Evolutionary conservation across 2,888 invertebrate species (phyloP).

Genomic region (Xanthia icteritia): DNA sequence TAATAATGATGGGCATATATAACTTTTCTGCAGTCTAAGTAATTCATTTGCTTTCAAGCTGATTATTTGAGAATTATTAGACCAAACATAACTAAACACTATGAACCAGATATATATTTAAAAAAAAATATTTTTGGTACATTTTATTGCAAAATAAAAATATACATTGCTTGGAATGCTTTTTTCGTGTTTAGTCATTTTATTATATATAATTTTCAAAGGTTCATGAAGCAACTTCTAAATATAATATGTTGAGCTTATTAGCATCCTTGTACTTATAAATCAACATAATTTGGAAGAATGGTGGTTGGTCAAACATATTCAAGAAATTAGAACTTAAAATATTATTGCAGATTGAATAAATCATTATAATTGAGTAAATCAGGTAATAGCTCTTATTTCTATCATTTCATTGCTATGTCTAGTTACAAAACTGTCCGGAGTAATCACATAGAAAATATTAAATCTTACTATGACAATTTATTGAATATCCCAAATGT

Average conservation of each 20-base stretch:
- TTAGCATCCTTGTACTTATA: background rate
- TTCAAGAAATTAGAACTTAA: slow-evolving; percentile 15
- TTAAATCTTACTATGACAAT: slow-evolving; percentile 46
- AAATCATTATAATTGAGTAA: slow-evolving; percentile 25
- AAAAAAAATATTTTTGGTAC: slow-evolving; percentile 60
- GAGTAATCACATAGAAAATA: slow-evolving; percentile 58
- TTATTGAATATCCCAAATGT: slow-evolving; percentile 50
- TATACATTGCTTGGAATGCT: slow-evolving; percentile 66
- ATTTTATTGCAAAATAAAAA: slow-evolving; percentile 61
- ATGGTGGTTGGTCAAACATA: slow-evolving; percentile 17
- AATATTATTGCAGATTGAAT: slow-evolving; percentile 32
- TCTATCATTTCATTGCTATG: slow-evolving; percentile 44
- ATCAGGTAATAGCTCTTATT: slow-evolving; percentile 48
- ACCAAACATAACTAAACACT: slow-evolving; percentile 47
- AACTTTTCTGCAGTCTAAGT: slow-evolving; percentile 37
- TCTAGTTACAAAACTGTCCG: slow-evolving; percentile 64
- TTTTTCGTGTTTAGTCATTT: slow-evolving; percentile 54
- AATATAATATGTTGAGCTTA: slow-evolving; percentile 38
- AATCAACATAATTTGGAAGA: slow-evolving; percentile 11
- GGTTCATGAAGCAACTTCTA: slow-evolving; percentile 11
- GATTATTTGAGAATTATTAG: slow-evolving; percentile 17
- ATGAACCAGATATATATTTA: slow-evolving; percentile 28
- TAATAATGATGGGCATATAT: slow-evolving; percentile 55
- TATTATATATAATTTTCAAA: slow-evolving; percentile 9
- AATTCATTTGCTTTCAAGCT: slow-evolving; percentile 40